Conservation (phyloP, 1,140 invertebrate genomes). For the Listronotus bonariensis region DNA sequence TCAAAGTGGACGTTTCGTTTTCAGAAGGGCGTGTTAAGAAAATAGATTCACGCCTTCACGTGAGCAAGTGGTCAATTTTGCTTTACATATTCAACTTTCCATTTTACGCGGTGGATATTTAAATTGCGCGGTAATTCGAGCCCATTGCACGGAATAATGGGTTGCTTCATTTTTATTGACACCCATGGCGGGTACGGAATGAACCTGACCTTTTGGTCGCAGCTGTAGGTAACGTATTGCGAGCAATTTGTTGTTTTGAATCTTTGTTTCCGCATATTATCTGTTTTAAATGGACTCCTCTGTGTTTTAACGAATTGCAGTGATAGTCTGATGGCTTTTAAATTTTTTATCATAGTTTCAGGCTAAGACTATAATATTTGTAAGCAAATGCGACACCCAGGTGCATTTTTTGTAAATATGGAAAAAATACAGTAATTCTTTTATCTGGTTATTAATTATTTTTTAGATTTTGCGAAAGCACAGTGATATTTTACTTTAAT, state of each 20-base stretch:
- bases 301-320: background rate
- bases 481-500: no score
- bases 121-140: conserved; percentile 10
- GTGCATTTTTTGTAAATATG: no score
- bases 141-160: conserved; percentile 6
- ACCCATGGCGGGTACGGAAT: conserved; percentile 11
- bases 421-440: no score
- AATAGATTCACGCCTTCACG: conserved; percentile 10
- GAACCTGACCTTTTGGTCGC: conserved; percentile 9
- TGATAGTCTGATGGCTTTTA: background rate
- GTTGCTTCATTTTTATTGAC: conserved; percentile 17
- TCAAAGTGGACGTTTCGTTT: conserved; percentile 10
- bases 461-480: no score
- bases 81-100: conserved; percentile 12
- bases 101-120: conserved; percentile 7
- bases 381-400: no score
- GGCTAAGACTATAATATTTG: no score
- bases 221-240: conserved; percentile 10
- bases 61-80: conserved; percentile 8
- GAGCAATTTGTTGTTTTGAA: conserved; percentile 5
- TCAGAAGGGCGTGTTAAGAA: conserved; percentile 10
- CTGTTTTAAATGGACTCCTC: background rate
- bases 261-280: conserved; percentile 7
- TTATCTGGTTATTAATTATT: no score
- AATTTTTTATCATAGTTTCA: no score